Base-by-base conservation (phyloP, 2,888 invertebrate genomes). In the Drepana falcataria region DNA sequence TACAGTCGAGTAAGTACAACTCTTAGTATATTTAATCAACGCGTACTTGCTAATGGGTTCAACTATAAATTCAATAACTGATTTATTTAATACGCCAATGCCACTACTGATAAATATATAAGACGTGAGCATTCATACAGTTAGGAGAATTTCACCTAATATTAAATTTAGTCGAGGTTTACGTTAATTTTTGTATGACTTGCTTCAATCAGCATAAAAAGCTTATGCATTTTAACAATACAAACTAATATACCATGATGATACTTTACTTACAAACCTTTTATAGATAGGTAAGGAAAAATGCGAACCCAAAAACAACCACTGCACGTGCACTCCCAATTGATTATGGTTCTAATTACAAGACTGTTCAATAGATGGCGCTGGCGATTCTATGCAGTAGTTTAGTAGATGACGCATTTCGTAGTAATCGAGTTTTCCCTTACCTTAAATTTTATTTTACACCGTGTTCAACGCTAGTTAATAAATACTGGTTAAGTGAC, bases 21-120 rank as follows among this genome's bases (percentile, higher is more conserved):
- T 21, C 21, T 78, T 75, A 69, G 69, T 75, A 69, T 64, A 52
- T 49, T 49, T 52, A 49, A 51, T 56, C 64, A 80, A 82, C 79
- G 76, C 77, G 64, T 76, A 44, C 84, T 21, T 21, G 21, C 21
- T 87, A 87, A 82, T 84, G 83, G 21, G 48, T 54, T 68, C 87
- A 87, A 69, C 85, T 89, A 88, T 85, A 85, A 88, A 87, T 87
- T 87, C 81, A 87, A 86, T 89, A 90, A 90, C 89, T 75, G 85
- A 76, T 75, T 73, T 72, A 64, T 70, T 65, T 49, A 49, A 49
- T 49, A 49, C 56, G 51, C 79, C 76, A 75, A 83, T 70, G 76
- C 73, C 75, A 83, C 88, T 88, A 88, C 87, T 73, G 80, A 83
- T 87, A 84, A 81, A 79, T 83, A 51, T 51, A 87, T 83, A 86